Conservation (phyloP, 2,797 vertebrate species). For the Oryzias sinensis region DNA sequence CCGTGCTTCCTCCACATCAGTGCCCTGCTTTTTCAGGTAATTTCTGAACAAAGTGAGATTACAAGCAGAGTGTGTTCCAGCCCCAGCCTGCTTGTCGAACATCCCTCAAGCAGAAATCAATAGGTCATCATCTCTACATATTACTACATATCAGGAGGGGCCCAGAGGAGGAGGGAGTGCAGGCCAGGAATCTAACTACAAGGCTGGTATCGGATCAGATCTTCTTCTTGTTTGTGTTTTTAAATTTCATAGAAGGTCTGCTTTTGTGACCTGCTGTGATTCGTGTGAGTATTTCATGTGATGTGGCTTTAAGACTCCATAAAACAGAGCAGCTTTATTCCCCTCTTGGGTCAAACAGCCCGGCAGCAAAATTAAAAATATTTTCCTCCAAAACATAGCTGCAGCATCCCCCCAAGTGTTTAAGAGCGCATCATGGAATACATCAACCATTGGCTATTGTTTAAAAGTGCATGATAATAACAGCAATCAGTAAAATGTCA, state of each 20-base stretch:
- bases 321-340: no score
- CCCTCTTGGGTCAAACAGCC: no score
- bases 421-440: not conserved
- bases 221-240: no score
- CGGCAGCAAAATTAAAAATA: no score
- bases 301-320: no score
- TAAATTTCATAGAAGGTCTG: no score
- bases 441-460: slow-evolving; percentile 37
- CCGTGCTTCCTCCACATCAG: not conserved
- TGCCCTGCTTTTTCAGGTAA: slow-evolving; percentile 43
- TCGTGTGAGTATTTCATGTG: no score
- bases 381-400: no score
- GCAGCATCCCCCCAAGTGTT: no score
- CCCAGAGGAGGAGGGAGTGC: not conserved
- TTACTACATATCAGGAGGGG: slow-evolving; percentile 45
- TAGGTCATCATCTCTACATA: slow-evolving; percentile 68
- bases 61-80: slow-evolving; percentile 47
- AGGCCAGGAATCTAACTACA: slow-evolving; percentile 1
- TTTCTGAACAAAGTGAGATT: slow-evolving; percentile 71
- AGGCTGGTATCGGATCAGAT: no score
- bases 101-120: slow-evolving; percentile 64
- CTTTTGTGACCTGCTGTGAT: no score
- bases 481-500: slow-evolving; percentile 19
- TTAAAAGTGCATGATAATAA: slow-evolving; percentile 4
- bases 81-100: slow-evolving; percentile 55